A percentile compares a stretch with the other conserved stretches of the same genome.
These are phyloP conservation scores for Sinotaia quadrata DNA, from an alignment of 2,888 invertebrate genomes.

Conservation along the genomic window DNA sequence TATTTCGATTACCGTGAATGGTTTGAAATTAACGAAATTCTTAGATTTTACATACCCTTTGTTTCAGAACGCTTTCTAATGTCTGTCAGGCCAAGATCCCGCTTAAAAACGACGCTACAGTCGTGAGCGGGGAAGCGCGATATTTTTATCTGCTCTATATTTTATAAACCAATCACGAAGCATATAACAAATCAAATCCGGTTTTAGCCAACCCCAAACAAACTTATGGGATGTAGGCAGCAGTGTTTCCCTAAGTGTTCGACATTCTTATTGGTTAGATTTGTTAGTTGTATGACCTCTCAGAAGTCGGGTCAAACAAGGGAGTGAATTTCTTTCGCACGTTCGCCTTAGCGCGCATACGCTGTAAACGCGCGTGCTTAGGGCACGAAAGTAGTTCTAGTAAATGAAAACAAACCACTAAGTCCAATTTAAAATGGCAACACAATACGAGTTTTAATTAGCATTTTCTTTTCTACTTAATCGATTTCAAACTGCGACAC, in stretches of 20 bases:
- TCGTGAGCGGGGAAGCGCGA: conserved; percentile 16
- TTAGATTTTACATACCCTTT: conserved; percentile 24
- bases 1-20: too few relatives aligned
- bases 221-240: background rate
- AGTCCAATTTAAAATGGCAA: too few relatives aligned
- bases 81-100: conserved; percentile 21
- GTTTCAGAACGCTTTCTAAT: conserved; percentile 11
- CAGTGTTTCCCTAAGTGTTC: conserved; percentile 6
- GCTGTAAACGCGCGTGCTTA: too few relatives aligned
- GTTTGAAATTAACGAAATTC: too few relatives aligned
- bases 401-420: too few relatives aligned
- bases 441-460: too few relatives aligned
- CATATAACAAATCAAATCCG: conserved; percentile 17
- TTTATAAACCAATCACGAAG: conserved; percentile 12
- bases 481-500: too few relatives aligned
- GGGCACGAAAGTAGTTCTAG: too few relatives aligned
- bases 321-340: conserved; percentile 27
- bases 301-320: conserved; percentile 25
- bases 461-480: too few relatives aligned
- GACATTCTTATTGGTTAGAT: conserved; percentile 7
- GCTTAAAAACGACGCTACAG: conserved; percentile 27
- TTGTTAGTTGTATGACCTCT: conserved; percentile 12
- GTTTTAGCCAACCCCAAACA: conserved; percentile 4
- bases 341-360: too few relatives aligned
- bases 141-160: conserved; percentile 24